Conservation (phyloP, 2,888 invertebrate species). For the Habrosyne pyritoides region DNA sequence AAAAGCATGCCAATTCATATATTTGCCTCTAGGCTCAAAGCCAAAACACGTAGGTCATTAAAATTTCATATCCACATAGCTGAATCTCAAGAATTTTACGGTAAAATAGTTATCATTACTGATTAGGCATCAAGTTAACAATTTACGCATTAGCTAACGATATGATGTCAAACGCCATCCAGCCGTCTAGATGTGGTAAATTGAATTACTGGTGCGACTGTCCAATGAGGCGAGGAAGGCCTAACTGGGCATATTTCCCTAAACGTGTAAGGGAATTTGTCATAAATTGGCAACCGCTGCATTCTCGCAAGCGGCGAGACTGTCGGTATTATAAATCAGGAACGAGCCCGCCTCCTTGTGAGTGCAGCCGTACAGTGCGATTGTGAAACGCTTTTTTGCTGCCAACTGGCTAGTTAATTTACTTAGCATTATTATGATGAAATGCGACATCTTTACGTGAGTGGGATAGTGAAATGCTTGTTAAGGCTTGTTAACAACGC, state of each 20-base stretch:
- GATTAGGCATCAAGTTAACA: slow-evolving; percentile 28
- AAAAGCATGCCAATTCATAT: slow-evolving; percentile 11
- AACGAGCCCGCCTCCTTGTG: slow-evolving; percentile 21
- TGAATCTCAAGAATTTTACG: slow-evolving; percentile 43
- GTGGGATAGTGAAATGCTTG: neutral
- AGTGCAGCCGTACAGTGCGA: slow-evolving; percentile 22
- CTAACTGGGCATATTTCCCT: slow-evolving; percentile 40
- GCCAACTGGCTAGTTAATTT: slow-evolving; percentile 27
- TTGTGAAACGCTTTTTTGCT: slow-evolving; percentile 45
- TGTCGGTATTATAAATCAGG: slow-evolving; percentile 15
- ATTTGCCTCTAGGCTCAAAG: slow-evolving; percentile 8
- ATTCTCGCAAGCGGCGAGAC: slow-evolving; percentile 26
- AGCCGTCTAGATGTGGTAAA: slow-evolving; percentile 39
- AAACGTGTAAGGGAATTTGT: slow-evolving; percentile 48
- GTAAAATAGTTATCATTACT: slow-evolving; percentile 40
- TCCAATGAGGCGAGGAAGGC: slow-evolving; percentile 21
- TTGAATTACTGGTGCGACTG: slow-evolving; percentile 36
- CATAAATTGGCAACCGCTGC: slow-evolving; percentile 34
- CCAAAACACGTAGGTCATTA: slow-evolving; percentile 30
- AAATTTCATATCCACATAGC: slow-evolving; percentile 38
- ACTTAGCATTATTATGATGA: slow-evolving; percentile 10
- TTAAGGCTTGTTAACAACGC: neutral
- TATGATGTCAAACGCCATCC: slow-evolving; percentile 41
- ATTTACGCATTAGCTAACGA: slow-evolving; percentile 36
- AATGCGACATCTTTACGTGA: slow-evolving; percentile 11